Base-by-base conservation (phyloP, 2,888 invertebrate species). In the Sarcophaga caerulescens region DNA sequence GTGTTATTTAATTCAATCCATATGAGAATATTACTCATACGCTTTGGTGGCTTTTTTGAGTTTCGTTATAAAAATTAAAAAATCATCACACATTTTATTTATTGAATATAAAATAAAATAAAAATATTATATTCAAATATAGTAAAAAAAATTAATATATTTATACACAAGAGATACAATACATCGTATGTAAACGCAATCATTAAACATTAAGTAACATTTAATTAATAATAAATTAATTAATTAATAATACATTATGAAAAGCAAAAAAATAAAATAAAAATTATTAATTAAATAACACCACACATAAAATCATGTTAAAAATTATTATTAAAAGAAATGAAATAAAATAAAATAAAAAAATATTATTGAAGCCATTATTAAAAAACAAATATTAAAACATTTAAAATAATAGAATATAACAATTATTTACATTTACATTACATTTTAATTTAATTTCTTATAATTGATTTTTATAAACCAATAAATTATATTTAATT, bases 321-420 rank as follows among this genome's bases (percentile, higher is more conserved):
- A 79, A 52, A 84, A 87, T 81, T 84, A 79, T 84, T 85, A 87
- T 81, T 73, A 19, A 69, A 79, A 87, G 78, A 70, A 23, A 69
- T 68, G 81, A 85, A 81, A 87, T 25, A 85, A 74, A 63, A 88
- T 83, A 81, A 88, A 85, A 88, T 87, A 89, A 81, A 79, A 89
- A 87, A 84, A 87, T 82, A 82, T 78, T 87, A 85, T 85, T 77
- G 89, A 88, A 89, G 4, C 14, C 35, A 60, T 44, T 60, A 89
- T 88, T 89, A 88, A 85, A 81, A 83, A 87, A 79, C 10, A 87
- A 88, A 84, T 85, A 74, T 57, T 68, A 77, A 78, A 69, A 82
- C 65, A 45, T 66, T 23, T 57, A 70, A 44, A 52, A 35, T 62
- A 73, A 75, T 59, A 59, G 68, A 14, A 47, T 23, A 4, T 44